Evolutionary conservation across 2,797 vertebrate genomes (phyloP), one percentile per base, ranked within the genome.

Genomic region (Takifugu ocellatus): DNA sequence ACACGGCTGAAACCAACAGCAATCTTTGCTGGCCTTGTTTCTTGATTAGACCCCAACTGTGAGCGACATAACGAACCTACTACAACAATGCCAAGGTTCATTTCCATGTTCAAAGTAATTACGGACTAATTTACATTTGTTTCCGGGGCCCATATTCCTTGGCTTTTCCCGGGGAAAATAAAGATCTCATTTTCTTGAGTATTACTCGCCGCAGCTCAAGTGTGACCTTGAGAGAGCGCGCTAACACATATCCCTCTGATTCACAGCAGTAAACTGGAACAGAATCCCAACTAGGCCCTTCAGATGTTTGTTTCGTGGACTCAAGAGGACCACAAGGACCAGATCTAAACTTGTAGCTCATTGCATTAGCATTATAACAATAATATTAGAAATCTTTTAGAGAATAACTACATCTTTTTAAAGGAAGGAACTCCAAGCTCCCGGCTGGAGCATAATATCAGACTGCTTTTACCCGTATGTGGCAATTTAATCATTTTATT

Each of bases 91-190:
- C 71, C 69, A 75, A 68, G 73, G 65, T 82, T 84, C 53, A 81
- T 78, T 84, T 83, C 61, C 75, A 77, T 71, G 49, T 75, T 78
- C 44, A 4, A 53, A 63, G 70, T 77, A 83, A 84, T 85, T 77
- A 78, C 61, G 6, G 59, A 66, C 61, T 52, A 53, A 77, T 75
- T 57, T 47, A 55, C 31, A 10, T 65, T 68, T 68, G 63, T 64
- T 66, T 68, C 60, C 70, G 54, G 71, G 56, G 63, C 46, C 43
- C 56, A 43, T 45, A 43, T 12, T 27, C 53, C 56, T 63, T 29
- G 48, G 55, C 57, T 66, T 60, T 21, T 46, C 44, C n/a, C 44
- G 6, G 44, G 16, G 58, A 70, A 74, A 76, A 79, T 64, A 72
- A 66, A 75, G 50, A 68, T 50, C 56, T 72, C 10, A 56, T 81